Evolutionary conservation across 2,797 vertebrate species (phyloP), one percentile per base, ranked within the genome.

Genomic region (Cygnus olor): DNA sequence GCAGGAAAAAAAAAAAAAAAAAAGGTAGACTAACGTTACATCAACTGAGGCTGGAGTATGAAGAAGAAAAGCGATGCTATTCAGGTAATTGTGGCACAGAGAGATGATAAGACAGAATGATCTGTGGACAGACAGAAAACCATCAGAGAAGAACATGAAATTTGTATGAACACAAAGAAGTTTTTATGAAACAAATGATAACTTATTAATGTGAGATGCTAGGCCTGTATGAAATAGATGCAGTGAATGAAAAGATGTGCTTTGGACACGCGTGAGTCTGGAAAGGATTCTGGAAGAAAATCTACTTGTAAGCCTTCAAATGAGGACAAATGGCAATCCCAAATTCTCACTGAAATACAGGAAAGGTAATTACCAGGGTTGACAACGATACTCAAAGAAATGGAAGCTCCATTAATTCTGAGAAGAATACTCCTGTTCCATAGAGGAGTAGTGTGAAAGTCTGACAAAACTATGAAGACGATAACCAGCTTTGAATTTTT

Each of bases 181-280:
- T 20, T 77, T 93, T 86, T 61, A 47, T 47, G 14, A 73, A 65
- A 2, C 11, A 56, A 77, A 47, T 42, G 56, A 19, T 6, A 65
- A 20, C 12, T 47, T 13, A 1, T 10, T 68, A 44, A 15, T 65
- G 36, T 54, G 42, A 72, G 27, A 49, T 76, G 14, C 14, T 58
- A 63, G 21, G 24, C 24, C 51, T 45, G 36, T 10, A 15, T 36
- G 60, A 56, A 88, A 54, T 6, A 88, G 44, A 64, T 34, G 14
- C 36, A 73, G 57, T 74, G 21, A 47, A 83, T 11, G 63, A 85
- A 80, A 73, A 24, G 13, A 32, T 65, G n/a, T 34, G 14, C 19
- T 89, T 32, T 89, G 21, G 27, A 18, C 1, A 2, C 10, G 40
- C 16, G 13, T 0, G 3, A 36, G 12, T 6, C 53, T 73, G 28